phyloP scores from a whole-genome alignment of 2,113 vertebrate species.

The Crotalus horridus region DNA sequence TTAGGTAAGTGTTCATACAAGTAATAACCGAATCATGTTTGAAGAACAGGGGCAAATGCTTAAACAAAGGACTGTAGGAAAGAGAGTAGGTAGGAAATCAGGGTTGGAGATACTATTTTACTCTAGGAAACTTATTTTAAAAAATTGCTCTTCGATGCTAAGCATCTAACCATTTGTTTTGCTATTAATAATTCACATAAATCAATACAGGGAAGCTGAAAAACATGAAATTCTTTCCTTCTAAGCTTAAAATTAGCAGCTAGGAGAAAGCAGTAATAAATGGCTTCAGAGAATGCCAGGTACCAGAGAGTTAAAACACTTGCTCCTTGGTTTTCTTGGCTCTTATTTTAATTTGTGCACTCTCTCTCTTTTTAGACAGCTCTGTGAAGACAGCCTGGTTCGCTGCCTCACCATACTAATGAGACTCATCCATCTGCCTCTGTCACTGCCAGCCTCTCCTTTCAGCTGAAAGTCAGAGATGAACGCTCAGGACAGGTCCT shows the following conservation, averaged over 20 bases:
- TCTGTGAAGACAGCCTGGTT: conserved; percentile 85
- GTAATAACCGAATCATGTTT: not conserved
- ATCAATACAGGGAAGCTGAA: not conserved
- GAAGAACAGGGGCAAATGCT: not conserved
- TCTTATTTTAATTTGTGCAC: conserved; percentile 81
- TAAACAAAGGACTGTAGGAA: not conserved
- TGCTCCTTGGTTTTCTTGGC: conserved; percentile 75
- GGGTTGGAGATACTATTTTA: not conserved
- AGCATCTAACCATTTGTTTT: conserved; percentile 22
- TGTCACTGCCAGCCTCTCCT: conserved; percentile 84
- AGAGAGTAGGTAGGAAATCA: not conserved
- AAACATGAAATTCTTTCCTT: conserved; percentile 24
- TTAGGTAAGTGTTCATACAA: not conserved
- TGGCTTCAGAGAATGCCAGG: conserved; percentile 62
- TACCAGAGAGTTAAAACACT: conserved; percentile 79
- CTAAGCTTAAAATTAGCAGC: conserved; percentile 23
- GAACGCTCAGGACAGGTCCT: conserved; percentile 89
- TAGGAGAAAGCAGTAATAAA: conserved; percentile 29
- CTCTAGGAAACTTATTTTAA: not conserved
- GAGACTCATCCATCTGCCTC: conserved; percentile 88
- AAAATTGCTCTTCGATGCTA: conserved; percentile 26
- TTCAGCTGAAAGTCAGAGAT: conserved; percentile 88
- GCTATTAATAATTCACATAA: conserved; percentile 29
- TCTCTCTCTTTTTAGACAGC: conserved; percentile 75
- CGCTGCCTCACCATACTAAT: conserved; percentile 82